These are phyloP conservation scores for Platyscapa corneri DNA, from an alignment of 1,140 invertebrate genomes.

Conservation along the genomic window DNA sequence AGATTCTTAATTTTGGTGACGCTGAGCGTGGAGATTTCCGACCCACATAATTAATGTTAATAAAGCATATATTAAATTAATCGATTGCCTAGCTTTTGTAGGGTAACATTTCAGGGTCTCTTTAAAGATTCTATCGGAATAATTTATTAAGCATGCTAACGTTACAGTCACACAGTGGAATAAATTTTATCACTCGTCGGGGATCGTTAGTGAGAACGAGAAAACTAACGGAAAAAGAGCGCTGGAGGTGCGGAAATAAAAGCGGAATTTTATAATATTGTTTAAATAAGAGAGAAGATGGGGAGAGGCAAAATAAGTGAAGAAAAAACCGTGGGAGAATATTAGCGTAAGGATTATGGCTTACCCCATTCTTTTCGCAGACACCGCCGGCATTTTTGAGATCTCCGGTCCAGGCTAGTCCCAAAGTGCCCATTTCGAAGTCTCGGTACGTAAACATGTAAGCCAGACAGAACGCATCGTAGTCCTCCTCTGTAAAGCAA, in stretches of 20 bases:
- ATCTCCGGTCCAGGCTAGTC: constrained; percentile 97
- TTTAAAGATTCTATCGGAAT: too few relatives aligned
- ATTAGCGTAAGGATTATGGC: constrained; percentile 55
- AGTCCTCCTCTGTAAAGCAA: constrained; percentile 89
- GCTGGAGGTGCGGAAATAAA: too few relatives aligned
- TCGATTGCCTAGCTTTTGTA: too few relatives aligned
- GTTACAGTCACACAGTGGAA: too few relatives aligned
- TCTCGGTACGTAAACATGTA: constrained; percentile 99
- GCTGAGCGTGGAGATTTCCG: background rate
- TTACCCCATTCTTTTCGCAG: constrained; percentile 94
- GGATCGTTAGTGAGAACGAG: too few relatives aligned
- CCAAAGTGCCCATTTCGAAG: constrained; percentile 98
- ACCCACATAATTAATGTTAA: background rate
- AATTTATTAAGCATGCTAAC: too few relatives aligned
- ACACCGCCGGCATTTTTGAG: constrained; percentile 95
- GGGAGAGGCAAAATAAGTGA: background rate
- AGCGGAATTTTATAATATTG: too few relatives aligned
- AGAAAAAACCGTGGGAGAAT: background rate
- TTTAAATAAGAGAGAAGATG: background rate
- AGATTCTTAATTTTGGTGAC: background rate
- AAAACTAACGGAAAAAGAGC: too few relatives aligned
- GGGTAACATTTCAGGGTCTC: too few relatives aligned
- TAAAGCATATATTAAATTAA: too few relatives aligned
- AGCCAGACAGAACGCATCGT: constrained; percentile 97
- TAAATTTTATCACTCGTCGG: too few relatives aligned